Base-by-base conservation (phyloP, 2,797 vertebrate genomes). In the Chelon auratus region DNA sequence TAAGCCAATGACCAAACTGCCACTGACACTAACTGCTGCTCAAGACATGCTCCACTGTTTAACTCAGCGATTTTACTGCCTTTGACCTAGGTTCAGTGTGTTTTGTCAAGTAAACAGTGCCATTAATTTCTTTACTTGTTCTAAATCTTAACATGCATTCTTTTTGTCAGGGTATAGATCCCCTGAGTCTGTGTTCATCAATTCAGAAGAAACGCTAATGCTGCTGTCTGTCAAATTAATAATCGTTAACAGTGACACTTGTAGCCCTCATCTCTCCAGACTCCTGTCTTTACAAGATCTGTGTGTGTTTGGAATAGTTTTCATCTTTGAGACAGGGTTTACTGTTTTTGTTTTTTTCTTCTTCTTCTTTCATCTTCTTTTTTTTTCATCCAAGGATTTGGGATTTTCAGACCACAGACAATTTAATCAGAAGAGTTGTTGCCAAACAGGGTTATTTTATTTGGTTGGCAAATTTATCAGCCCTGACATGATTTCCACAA, bases 11-110 rank as follows among this genome's bases (percentile, higher is more conserved):
- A 85, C 83, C 84, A 82, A 89, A 87, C 84, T 88, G 84, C 84
- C 83, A 77, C 66, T 78, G 79, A 90, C 87, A 84, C 86, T 85
- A 86, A 85, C 79, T 75, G 82, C 83, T 84, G 88, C 87, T 89
- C 55, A 13, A 85, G 61, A 66, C 69, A 26, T 80, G 71, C 59
- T 76, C 66, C 68, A 68, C 66, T 81, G 59, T 77, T 86, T 30
- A 81, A 75, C 81, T 75, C 79, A 57, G 78, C 37, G 52, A 80
- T 52, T 36, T 7, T 43, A 78, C 85, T 81, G 86, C 87, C 82
- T 82, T 79, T 62, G 9, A 82, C 75, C 65, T 55, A 15, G 60
- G 67, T 64, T 81, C 61, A 65, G 70, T 71, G 60, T 65, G 30
- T 64, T 50, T 62, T 71, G 56, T 77, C 50, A 66, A 59, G 54